Evolutionary conservation across 2,888 invertebrate species (phyloP), one percentile per base, ranked within the genome.

Genomic region (Altica lythri): DNA sequence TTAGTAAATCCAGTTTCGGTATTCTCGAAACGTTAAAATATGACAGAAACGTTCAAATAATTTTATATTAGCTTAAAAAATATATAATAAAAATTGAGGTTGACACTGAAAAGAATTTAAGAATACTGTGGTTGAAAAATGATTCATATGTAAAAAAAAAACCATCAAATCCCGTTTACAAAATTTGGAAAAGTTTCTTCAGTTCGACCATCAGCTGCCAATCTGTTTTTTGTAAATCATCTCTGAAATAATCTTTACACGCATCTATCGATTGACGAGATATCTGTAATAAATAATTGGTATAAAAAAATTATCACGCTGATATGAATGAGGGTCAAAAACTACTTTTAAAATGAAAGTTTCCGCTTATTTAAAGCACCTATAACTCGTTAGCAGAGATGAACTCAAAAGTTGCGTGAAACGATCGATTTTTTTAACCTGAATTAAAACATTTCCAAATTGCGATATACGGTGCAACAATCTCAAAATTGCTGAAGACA

Each of bases 161-260:
- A 45, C 13, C 19, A 32, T 35, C 1, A 37, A 49, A 32, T 38
- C 17, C 81, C 91, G 17, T 40, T 49, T 49, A 96, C 75, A 96
- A 83, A 78, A 97, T 96, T 78, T 95, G 87, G 82, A 99, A 96
- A 69, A 90, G 81, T 78, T 97, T 98, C 81, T 99, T 99, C 73
- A 99, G 81, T 79, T 99, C 97, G 54, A 98, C 91, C 89, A 99
- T 95, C 60, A 99, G 80, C 74, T 93, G 92, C 99, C 99, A 99
- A 77, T 99, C 99, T 63, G 90, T 86, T 80, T 97, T 99, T 72
- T 89, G 80, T 69, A 99, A 84, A 77, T 99, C 99, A 68, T 97
- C 97, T 60, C 99, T 86, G 86, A 99, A 99, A 80, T 97, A 95
- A 69, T 97, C 92, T 79, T 99, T 99, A 80, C 98, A 97, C 5